Evolutionary conservation across 2,797 vertebrate species (phyloP).

Genomic region (Mormyrus hasselquistii): DNA sequence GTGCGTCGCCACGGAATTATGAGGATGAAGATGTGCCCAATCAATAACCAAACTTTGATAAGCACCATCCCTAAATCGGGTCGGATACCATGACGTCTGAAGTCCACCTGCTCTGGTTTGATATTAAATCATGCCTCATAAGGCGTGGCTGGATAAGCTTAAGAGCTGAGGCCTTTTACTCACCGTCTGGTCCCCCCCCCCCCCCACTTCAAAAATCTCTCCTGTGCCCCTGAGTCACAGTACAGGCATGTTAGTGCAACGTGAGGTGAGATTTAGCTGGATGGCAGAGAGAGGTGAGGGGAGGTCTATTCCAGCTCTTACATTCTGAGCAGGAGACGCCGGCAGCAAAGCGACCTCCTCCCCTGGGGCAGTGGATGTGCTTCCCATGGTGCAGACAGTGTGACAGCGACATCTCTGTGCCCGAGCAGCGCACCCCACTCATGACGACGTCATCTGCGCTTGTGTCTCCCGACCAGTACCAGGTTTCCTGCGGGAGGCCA

Average conservation of each 20-base stretch:
- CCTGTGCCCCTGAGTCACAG: neutral
- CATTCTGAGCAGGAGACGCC: constrained; percentile 86
- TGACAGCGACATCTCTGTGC: constrained; percentile 84
- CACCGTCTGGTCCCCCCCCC: neutral
- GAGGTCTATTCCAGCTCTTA: constrained; percentile 57
- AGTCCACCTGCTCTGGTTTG: too few species aligned
- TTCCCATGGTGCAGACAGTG: constrained; percentile 83
- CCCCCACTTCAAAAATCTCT: neutral
- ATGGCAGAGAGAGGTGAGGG: neutral
- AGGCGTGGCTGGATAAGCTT: neutral
- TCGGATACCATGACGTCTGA: too few species aligned
- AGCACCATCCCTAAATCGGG: neutral
- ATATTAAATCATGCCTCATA: too few species aligned
- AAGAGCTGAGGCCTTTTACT: neutral
- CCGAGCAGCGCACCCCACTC: constrained; percentile 90
- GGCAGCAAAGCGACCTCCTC: constrained; percentile 73
- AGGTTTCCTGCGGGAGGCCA: constrained; percentile 72
- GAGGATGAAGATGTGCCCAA: neutral
- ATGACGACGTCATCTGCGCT: constrained; percentile 68
- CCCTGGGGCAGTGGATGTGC: constrained; percentile 68
- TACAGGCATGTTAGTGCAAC: neutral
- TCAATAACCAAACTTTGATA: neutral
- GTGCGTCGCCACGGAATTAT: neutral
- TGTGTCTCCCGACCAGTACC: constrained; percentile 81
- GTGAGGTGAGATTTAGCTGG: neutral